These are phyloP conservation scores for cattle (Bos taurus) DNA, from an alignment of 2,113 vertebrate species.

Conservation along the genomic window DNA sequence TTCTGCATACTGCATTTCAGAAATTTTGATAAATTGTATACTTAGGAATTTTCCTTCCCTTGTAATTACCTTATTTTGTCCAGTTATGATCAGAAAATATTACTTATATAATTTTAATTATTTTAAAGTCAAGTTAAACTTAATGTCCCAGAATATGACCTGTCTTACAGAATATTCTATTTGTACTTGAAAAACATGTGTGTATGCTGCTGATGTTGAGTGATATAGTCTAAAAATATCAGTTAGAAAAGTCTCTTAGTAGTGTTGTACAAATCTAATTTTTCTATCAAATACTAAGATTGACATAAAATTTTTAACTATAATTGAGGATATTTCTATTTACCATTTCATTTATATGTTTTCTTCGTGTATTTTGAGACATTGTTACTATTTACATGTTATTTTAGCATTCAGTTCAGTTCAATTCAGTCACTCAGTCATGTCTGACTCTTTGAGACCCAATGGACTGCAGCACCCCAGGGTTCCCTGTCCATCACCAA, in stretches of 20 bases:
- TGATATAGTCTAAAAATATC: background rate
- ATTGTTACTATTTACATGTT: background rate
- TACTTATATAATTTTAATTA: background rate
- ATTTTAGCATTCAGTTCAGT: background rate
- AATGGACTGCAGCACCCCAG: background rate
- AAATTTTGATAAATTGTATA: background rate
- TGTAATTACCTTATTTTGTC: background rate
- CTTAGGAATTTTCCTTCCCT: background rate
- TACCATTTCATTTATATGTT: background rate
- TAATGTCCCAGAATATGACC: background rate
- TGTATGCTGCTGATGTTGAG: background rate
- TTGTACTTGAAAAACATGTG: background rate
- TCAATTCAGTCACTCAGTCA: background rate
- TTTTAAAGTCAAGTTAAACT: background rate
- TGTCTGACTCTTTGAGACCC: background rate
- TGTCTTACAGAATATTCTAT: background rate
- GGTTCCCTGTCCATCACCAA: background rate
- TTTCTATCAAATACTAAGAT: background rate
- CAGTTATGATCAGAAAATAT: background rate
- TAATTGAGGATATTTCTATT: background rate
- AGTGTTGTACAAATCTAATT: background rate
- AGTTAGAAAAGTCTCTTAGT: background rate
- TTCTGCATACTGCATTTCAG: background rate
- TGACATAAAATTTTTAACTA: background rate
- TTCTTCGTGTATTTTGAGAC: background rate